These are phyloP conservation scores for Callospermophilus lateralis DNA, from an alignment of 2,113 vertebrate species.

Conservation along the genomic window DNA sequence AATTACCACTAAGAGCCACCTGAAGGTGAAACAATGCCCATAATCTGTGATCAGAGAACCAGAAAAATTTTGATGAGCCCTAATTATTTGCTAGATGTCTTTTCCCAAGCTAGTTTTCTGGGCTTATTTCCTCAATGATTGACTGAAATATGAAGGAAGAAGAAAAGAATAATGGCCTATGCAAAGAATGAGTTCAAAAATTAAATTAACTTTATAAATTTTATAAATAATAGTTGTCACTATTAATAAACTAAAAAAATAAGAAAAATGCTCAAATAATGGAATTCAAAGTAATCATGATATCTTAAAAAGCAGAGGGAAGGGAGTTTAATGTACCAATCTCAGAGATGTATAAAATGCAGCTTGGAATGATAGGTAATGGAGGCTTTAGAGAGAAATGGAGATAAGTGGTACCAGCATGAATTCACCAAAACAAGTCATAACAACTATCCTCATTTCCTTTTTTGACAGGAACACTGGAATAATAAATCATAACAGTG, in stretches of 20 bases:
- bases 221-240: not conserved
- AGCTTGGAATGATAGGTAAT: not conserved
- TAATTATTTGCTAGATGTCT: not conserved
- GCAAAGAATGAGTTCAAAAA: constrained; percentile 1
- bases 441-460: not conserved
- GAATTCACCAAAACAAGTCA: not conserved
- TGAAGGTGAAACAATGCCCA: not conserved
- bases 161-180: not conserved
- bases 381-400: not conserved
- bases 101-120: not conserved
- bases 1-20: not conserved
- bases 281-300: not conserved
- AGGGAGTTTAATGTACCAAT: not conserved
- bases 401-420: not conserved
- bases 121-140: not conserved
- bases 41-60: not conserved
- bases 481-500: not conserved
- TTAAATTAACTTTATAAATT: not conserved
- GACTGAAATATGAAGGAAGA: not conserved
- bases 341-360: not conserved
- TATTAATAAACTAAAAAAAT: not conserved
- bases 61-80: not conserved
- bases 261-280: not conserved
- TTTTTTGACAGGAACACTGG: not conserved
- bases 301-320: not conserved